phyloP scores from a whole-genome alignment of 2,888 invertebrate species.

The Micoletzkya japonica region DNA sequence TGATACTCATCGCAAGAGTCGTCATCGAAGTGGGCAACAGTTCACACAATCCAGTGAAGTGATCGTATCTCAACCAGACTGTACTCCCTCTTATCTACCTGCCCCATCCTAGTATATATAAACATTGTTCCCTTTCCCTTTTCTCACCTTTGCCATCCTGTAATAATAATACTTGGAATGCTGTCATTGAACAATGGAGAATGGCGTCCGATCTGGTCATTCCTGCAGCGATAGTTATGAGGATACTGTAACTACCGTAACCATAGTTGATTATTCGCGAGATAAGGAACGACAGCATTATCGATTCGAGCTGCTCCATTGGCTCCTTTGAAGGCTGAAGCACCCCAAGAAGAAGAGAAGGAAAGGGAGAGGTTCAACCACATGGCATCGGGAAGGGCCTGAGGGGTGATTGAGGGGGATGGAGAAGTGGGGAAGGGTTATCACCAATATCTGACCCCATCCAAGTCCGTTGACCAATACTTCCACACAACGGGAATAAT shows the following conservation, averaged over 20 bases:
- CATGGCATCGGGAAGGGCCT: slow-evolving; percentile 43
- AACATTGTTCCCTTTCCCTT: neutral
- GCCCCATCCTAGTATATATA: too few species aligned
- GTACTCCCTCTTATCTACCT: too few species aligned
- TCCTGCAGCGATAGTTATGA: neutral
- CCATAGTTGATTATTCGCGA: slow-evolving; percentile 49
- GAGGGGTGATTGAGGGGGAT: too few species aligned
- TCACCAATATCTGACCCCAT: slow-evolving; percentile 26
- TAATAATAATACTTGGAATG: slow-evolving; percentile 36
- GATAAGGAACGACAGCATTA: slow-evolving; percentile 45
- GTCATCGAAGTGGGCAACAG: slow-evolving; percentile 48
- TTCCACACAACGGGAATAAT: slow-evolving; percentile 51
- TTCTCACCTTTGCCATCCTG: slow-evolving; percentile 49
- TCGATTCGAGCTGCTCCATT: slow-evolving; percentile 42
- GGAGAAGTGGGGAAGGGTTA: too few species aligned
- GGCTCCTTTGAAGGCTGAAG: slow-evolving; percentile 74
- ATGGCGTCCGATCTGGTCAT: slow-evolving; percentile 1
- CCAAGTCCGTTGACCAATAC: slow-evolving; percentile 40
- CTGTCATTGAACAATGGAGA: slow-evolving; percentile 7
- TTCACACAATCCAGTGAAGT: slow-evolving; percentile 48
- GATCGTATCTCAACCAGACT: slow-evolving; percentile 46
- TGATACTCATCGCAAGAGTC: slow-evolving; percentile 41
- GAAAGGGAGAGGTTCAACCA: slow-evolving; percentile 64
- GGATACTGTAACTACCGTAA: neutral
- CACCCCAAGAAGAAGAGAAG: slow-evolving; percentile 76